Conservation (phyloP, 2,113 vertebrate genomes). For the Ranitomeya variabilis region DNA sequence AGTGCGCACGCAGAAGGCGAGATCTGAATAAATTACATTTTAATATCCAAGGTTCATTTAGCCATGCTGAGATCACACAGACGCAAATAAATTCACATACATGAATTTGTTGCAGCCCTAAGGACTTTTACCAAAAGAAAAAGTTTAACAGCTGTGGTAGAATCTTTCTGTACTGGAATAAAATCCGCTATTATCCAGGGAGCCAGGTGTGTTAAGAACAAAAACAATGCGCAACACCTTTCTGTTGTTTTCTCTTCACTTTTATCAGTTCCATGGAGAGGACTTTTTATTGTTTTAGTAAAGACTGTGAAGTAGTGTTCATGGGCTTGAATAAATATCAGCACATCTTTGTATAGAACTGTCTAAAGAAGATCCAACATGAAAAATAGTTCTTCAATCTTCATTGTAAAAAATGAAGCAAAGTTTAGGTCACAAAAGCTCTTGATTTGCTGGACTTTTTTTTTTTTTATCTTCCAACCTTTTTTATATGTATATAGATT, state of each 20-base stretch:
- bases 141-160: neutral
- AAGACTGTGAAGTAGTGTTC: neutral
- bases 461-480: no score
- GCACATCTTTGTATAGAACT: neutral
- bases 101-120: slow-evolving; percentile 52
- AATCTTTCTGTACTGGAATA: slow-evolving; percentile 28
- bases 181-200: slow-evolving; percentile 13
- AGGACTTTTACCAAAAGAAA: slow-evolving; percentile 29
- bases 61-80: slow-evolving; percentile 61
- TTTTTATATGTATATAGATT: neutral
- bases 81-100: slow-evolving; percentile 25
- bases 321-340: neutral
- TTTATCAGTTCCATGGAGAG: neutral
- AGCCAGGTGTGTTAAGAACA: slow-evolving; percentile 29
- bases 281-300: neutral
- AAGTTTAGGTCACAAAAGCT: neutral
- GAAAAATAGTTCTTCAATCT: neutral
- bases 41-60: slow-evolving; percentile 67
- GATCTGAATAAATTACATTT: slow-evolving; percentile 74
- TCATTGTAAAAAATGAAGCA: neutral
- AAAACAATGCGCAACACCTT: neutral
- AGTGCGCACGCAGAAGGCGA: slow-evolving; percentile 71
- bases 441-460: no score
- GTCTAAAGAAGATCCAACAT: neutral
- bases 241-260: neutral